Base-by-base conservation (phyloP, 2,113 vertebrate genomes). In the Chaetodon auriga region DNA sequence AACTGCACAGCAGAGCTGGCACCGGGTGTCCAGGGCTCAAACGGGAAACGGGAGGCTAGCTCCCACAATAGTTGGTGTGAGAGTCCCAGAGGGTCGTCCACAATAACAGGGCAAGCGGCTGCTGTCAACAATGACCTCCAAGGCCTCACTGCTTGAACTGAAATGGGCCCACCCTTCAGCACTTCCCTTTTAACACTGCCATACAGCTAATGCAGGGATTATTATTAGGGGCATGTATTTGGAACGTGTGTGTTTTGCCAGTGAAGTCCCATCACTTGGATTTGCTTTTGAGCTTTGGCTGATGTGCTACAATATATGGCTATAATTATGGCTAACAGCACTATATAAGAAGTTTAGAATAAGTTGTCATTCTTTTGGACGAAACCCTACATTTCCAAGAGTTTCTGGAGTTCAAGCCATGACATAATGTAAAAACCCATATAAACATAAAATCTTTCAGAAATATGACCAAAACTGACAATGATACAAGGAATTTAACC, bases 21-120 rank as follows among this genome's bases (percentile, higher is more conserved):
- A 93, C 57, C 12, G 85, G 86, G 83, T 89, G 88, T 87, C 78
- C 68, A 36, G 57, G 89, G 78, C 73, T 89, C 89, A 89, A 92
- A 89, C 64, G 64, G 93, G 93, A 95, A 95, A 92, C 88, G 65
- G 92, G 91, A 93, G 91, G 85, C 85, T 75, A 80, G 83, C 79
- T 93, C 89, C 87, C 79, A 94, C 91, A 94, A 94, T 92, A 92
- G 92, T 83, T 49, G 5, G 25, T 18, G 49, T 53, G 58, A 70
- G 87, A 86, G 76, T 93, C 94, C 86, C 90, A 65, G 66, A 84
- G 89, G 92, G 81, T 79, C 46, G 12, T 86, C 91, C 65, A 94
- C 92, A 94, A 94, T 91, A 91, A 91, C 90, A 89, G 84, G 87
- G 83, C 85, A 64, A 92, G 75, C 54, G 87, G 86, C 89, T 90